Conservation (phyloP, 1,140 invertebrate species). For the Ceratina japonica region DNA sequence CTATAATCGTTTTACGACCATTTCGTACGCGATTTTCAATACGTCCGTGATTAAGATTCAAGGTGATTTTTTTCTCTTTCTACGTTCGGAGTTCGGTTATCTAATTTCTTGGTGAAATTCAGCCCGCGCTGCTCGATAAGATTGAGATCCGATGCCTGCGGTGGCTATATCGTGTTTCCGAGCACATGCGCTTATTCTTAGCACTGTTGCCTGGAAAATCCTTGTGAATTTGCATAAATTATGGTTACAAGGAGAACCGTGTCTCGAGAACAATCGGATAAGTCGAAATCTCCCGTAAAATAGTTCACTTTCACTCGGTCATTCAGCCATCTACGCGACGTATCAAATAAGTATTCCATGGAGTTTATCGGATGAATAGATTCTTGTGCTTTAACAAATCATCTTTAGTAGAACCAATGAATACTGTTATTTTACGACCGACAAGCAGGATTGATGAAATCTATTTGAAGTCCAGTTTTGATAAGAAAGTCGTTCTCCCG, state of each 20-base stretch:
- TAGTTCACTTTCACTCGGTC: constrained; percentile 15
- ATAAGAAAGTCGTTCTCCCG: too few relatives aligned
- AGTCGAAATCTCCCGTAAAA: constrained; percentile 12
- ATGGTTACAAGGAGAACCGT: background rate
- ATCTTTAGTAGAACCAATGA: too few relatives aligned
- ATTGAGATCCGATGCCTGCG: constrained; percentile 25
- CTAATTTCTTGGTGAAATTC: constrained; percentile 31
- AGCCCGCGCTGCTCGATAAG: constrained; percentile 17
- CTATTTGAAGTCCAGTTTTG: too few relatives aligned
- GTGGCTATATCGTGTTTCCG: constrained; percentile 20
- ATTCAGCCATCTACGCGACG: background rate
- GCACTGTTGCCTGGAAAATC: constrained; percentile 15
- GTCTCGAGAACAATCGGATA: background rate
- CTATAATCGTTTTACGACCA: background rate
- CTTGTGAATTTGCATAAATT: constrained; percentile 16
- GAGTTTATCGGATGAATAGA: too few relatives aligned
- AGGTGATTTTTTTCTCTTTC: background rate
- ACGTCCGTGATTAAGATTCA: background rate
- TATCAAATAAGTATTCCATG: background rate
- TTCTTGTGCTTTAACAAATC: too few relatives aligned
- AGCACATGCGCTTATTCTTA: constrained; percentile 7
- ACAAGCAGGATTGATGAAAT: too few relatives aligned
- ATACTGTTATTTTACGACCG: too few relatives aligned
- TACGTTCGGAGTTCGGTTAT: background rate
- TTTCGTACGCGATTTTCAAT: too few relatives aligned